Conservation (phyloP, 2,888 invertebrate species). For the Neoascia interrupta region DNA sequence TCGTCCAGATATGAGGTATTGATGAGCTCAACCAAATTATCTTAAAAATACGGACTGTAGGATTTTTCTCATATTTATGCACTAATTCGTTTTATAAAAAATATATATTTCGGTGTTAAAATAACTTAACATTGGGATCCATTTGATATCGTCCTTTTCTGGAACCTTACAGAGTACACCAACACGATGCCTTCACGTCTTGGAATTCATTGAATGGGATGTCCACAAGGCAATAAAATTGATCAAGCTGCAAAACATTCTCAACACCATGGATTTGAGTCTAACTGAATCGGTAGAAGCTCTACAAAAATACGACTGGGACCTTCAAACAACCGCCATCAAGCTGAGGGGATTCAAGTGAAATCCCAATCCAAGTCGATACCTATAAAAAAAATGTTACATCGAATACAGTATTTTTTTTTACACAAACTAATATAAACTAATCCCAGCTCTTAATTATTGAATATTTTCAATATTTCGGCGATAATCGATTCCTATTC, state of each 20-base stretch:
- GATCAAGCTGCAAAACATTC: constrained; percentile 78
- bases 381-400: neutral
- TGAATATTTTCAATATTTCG: too few relatives aligned
- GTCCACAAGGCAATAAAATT: constrained; percentile 92
- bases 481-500: constrained; percentile 32
- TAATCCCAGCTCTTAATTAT: too few relatives aligned
- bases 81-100: too few relatives aligned
- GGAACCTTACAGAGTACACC: constrained; percentile 83
- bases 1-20: too few relatives aligned
- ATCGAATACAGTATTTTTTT: constrained; percentile 29
- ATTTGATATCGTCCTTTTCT: too few relatives aligned
- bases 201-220: constrained; percentile 93
- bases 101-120: too few relatives aligned
- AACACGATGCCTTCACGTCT: constrained; percentile 88
- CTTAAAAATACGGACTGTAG: too few relatives aligned
- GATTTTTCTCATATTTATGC: too few relatives aligned
- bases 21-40: too few relatives aligned
- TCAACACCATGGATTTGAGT: constrained; percentile 73
- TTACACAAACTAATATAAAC: constrained; percentile 40
- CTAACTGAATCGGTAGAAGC: constrained; percentile 76
- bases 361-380: neutral
- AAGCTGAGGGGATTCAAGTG: constrained; percentile 73
- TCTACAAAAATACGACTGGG: constrained; percentile 78
- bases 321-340: constrained; percentile 77
- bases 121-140: neutral